Conservation (phyloP, 2,888 invertebrate genomes). For the Cheilosia vernalis region DNA sequence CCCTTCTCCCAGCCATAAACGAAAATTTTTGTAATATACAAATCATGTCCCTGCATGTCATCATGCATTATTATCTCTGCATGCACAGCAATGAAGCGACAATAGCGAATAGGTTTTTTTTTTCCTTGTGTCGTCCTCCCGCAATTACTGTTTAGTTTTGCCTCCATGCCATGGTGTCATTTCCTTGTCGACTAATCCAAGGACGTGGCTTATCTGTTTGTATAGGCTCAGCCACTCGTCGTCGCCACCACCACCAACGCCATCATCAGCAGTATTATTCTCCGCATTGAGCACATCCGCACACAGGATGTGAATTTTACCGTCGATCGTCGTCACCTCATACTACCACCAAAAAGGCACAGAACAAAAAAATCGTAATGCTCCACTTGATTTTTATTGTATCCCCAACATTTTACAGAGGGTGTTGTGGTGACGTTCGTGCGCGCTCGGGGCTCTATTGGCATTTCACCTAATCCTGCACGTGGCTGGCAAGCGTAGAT, state of each 20-base stretch:
- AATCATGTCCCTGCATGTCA: conserved; percentile 72
- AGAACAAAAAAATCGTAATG: conserved; percentile 11
- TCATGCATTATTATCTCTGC: conserved; percentile 72
- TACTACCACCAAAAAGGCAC: conserved; percentile 18
- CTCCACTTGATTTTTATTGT: conserved; percentile 64
- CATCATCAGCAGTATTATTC: conserved; percentile 27
- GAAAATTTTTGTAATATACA: conserved; percentile 40
- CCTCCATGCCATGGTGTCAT: conserved; percentile 58
- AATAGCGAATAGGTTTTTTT: conserved; percentile 12
- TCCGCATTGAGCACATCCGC: conserved; percentile 59
- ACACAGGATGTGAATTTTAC: conserved; percentile 45
- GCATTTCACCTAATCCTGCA: conserved; percentile 73
- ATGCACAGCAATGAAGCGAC: conserved; percentile 62
- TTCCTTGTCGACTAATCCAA: conserved; percentile 72
- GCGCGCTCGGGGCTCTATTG: conserved; percentile 9
- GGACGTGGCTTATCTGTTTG: conserved; percentile 75
- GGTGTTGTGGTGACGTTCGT: conserved; percentile 3
- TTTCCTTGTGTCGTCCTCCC: conserved; percentile 10
- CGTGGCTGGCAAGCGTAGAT: conserved; percentile 74
- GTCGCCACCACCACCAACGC: neutral
- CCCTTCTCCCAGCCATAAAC: conserved; percentile 11
- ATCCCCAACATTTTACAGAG: conserved; percentile 32
- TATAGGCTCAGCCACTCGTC: conserved; percentile 72
- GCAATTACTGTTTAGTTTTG: conserved; percentile 67
- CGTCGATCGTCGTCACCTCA: conserved; percentile 70